Conservation (phyloP, 1,140 invertebrate genomes). For the Protaetia brevitarsis region DNA sequence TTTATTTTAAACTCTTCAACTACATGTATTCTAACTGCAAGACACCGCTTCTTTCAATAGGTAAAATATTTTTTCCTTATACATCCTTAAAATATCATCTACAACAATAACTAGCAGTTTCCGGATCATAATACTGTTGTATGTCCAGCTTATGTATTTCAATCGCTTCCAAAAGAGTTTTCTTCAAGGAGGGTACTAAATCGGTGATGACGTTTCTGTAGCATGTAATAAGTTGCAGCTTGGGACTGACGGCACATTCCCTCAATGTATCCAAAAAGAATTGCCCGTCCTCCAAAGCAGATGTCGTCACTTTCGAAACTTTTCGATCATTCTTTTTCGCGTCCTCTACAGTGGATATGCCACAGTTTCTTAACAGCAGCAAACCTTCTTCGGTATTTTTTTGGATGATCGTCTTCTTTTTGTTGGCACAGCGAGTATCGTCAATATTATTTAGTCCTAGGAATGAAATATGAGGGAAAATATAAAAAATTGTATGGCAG, state of each 20-base stretch:
- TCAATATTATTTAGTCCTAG: constrained; percentile 28
- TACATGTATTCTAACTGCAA: not conserved
- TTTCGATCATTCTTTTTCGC: not conserved
- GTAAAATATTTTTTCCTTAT: constrained; percentile 25
- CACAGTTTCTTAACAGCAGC: constrained; percentile 26
- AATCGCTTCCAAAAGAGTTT: constrained; percentile 31
- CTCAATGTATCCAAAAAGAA: constrained; percentile 34
- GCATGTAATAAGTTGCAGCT: constrained; percentile 34
- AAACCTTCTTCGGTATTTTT: constrained; percentile 27
- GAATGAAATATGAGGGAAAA: not conserved
- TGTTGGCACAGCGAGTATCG: not conserved
- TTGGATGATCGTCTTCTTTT: constrained; percentile 28
- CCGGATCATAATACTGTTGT: constrained; percentile 32
- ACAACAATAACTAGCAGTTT: constrained; percentile 31
- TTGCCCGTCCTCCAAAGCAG: constrained; percentile 32
- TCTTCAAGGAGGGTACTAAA: constrained; percentile 37
- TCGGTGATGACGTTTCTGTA: constrained; percentile 39
- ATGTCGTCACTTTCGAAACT: constrained; percentile 26
- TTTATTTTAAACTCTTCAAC: not conserved
- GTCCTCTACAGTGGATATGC: constrained; percentile 12
- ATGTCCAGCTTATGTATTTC: constrained; percentile 31
- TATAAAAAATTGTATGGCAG: not conserved
- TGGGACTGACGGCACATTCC: constrained; percentile 33
- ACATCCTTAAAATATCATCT: constrained; percentile 28
- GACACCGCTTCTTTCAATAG: constrained; percentile 25